Base-by-base conservation (phyloP, 2,113 vertebrate genomes). In the Notechis scutatus region DNA sequence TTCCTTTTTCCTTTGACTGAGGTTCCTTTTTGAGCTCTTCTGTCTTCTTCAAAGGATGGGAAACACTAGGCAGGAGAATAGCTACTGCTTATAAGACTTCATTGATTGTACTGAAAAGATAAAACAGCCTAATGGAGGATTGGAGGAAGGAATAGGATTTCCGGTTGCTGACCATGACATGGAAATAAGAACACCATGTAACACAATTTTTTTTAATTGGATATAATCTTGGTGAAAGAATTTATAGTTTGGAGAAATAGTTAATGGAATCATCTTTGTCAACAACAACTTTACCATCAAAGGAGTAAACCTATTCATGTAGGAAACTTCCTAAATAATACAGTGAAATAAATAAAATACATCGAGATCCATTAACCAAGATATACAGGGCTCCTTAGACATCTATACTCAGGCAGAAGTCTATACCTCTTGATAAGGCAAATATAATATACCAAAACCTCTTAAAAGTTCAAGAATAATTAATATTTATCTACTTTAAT, bases 41-140 rank as follows among this genome's bases (percentile, higher is more conserved):
- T 90, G 1, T 50, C 29, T 56, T 90, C 92, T 90, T 90, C 29
- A 90, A 85, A 85, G 42, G 64, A 12, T 24, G 21, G 18, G n/a
- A 92, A 88, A 15, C 92, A 92, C 42, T 69, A 90, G 42, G 52
- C 69, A 90, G 50, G 54, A 56, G 69, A 59, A 1, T 23, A 29
- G 24, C 69, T 92, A 69, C 54, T 90, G 88, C 64, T 89, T 89
- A 50, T 89, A 23, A 85, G 87, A 69, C 47, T 50, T 50, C 47
- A 59, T 59, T 92, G 85, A 92, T 74, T 39, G 11, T 89, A 56
- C 87, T 81, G 92, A 55, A 29, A 89, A 69, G 86, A 88, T 89
- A 92, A 92, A 92, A 92, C 55, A 92, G 87, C 54, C 52, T 69
- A 64, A n/a, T 81, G 64, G 85, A 57, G 86, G 23, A 34, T 45